Evolutionary conservation across 1,140 invertebrate species (phyloP).

Genomic region (Ooceraea biroi): DNA sequence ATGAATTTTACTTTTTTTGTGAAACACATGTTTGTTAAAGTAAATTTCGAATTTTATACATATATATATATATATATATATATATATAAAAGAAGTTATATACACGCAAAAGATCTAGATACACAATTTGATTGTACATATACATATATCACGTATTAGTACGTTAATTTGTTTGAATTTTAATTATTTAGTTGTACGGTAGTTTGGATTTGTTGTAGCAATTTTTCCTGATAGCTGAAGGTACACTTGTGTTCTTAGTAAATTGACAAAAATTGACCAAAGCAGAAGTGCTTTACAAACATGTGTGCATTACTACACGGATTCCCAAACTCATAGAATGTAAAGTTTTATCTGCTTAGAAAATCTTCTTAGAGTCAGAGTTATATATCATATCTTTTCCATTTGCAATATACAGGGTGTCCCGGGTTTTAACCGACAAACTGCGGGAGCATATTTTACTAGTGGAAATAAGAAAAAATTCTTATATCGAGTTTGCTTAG

Average conservation of each 20-base stretch:
- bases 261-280: constrained; percentile 15
- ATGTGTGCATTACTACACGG: constrained; percentile 32
- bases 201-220: constrained; percentile 1
- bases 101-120: not conserved
- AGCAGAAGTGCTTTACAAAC: constrained; percentile 44
- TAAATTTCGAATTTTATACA: constrained; percentile 28
- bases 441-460: too few species aligned
- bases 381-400: too few species aligned
- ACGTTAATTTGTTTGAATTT: not conserved
- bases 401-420: too few species aligned
- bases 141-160: constrained; percentile 3
- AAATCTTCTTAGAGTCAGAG: constrained; percentile 48
- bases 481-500: too few species aligned
- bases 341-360: not conserved
- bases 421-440: too few species aligned
- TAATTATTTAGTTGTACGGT: constrained; percentile 11
- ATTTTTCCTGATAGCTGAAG: not conserved
- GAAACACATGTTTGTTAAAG: constrained; percentile 18
- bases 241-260: constrained; percentile 39
- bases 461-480: too few species aligned
- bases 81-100: not conserved
- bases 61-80: constrained; percentile 15
- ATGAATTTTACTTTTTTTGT: constrained; percentile 35
- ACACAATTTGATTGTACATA: constrained; percentile 2
- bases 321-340: constrained; percentile 51